Conservation (phyloP, 2,797 vertebrate genomes). For the Pagetopsis macropterus region DNA sequence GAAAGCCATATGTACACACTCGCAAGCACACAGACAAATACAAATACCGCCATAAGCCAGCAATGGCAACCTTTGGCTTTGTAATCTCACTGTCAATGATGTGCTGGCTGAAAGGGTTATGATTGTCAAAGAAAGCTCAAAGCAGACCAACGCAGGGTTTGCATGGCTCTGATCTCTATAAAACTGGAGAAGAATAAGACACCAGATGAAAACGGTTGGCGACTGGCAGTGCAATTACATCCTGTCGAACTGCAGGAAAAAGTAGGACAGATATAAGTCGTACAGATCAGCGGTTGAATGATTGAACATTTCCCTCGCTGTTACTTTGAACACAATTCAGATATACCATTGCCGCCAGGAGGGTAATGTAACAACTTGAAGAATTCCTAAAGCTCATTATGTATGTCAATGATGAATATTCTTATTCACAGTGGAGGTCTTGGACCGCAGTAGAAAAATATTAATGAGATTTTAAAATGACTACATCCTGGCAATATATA, state of each 20-base stretch:
- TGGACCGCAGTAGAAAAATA: background rate
- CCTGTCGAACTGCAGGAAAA: slow-evolving; percentile 20
- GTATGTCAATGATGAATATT: slow-evolving; percentile 21
- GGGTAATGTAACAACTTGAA: slow-evolving; percentile 15
- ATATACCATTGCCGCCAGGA: slow-evolving; percentile 16
- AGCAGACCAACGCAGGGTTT: slow-evolving; percentile 44
- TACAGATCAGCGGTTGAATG: slow-evolving; percentile 25
- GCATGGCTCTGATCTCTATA: slow-evolving; percentile 48
- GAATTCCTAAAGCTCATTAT: slow-evolving; percentile 31
- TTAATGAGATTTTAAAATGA: background rate
- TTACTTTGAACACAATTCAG: slow-evolving; percentile 14
- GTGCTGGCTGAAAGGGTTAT: slow-evolving; percentile 52
- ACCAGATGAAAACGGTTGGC: slow-evolving; percentile 15
- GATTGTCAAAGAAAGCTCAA: slow-evolving; percentile 57
- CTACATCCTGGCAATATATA: background rate
- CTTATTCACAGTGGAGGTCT: background rate
- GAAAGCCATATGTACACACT: slow-evolving; percentile 41
- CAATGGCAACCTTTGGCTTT: slow-evolving; percentile 58
- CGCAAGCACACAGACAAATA: slow-evolving; percentile 8
- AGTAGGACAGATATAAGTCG: slow-evolving; percentile 37
- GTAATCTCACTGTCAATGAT: slow-evolving; percentile 56
- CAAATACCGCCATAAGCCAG: slow-evolving; percentile 11
- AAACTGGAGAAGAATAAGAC: slow-evolving; percentile 42
- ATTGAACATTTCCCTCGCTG: slow-evolving; percentile 7
- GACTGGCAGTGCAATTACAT: slow-evolving; percentile 14